Evolutionary conservation across 2,113 vertebrate species (phyloP).

Genomic region (Athene noctua): DNA sequence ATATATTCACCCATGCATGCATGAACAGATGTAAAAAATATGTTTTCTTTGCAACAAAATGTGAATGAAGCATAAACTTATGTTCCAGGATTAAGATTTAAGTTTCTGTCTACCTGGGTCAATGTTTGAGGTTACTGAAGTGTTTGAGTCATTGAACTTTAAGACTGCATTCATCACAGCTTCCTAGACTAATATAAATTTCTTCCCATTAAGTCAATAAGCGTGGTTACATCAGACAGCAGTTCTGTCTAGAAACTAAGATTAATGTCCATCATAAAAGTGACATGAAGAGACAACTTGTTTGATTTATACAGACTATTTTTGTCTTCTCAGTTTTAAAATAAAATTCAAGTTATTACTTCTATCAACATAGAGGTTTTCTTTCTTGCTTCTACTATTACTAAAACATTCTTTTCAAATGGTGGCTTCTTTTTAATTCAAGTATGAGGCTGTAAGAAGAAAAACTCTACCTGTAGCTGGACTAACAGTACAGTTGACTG

Average conservation of each 20-base stretch:
- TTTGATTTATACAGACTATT: constrained; percentile 53
- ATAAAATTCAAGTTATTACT: constrained; percentile 31
- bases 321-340: constrained; percentile 49
- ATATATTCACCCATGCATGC: rapidly evolving
- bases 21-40: not conserved
- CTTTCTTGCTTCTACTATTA: not conserved
- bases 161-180: constrained; percentile 70
- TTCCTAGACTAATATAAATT: constrained; percentile 66
- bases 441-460: not conserved
- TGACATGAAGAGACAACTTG: constrained; percentile 54
- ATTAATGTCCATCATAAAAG: constrained; percentile 69
- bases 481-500: not conserved
- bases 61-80: constrained; percentile 23
- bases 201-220: constrained; percentile 73
- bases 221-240: constrained; percentile 64
- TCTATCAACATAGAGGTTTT: not conserved
- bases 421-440: not conserved
- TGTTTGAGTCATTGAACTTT: constrained; percentile 69
- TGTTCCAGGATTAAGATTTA: constrained; percentile 56
- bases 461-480: not conserved
- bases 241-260: constrained; percentile 49
- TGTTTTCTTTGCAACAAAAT: not conserved
- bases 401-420: not conserved
- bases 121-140: constrained; percentile 53
- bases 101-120: constrained; percentile 54